phyloP scores from a whole-genome alignment of 2,797 vertebrate genomes.

The Gouania willdenowi region DNA sequence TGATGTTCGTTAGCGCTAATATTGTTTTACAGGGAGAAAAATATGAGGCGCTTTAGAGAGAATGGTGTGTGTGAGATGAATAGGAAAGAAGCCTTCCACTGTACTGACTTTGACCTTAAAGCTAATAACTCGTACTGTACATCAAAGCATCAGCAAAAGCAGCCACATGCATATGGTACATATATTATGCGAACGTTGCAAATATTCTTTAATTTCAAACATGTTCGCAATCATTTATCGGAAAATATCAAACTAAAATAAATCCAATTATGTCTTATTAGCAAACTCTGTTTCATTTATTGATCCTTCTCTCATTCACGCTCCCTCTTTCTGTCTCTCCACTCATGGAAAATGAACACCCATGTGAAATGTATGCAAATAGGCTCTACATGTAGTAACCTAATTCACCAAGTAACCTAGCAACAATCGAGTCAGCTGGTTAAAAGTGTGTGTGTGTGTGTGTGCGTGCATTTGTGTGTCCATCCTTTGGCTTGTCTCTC shows the following conservation, averaged over 20 bases:
- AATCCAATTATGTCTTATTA: constrained; percentile 1
- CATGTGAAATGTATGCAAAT: constrained; percentile 64
- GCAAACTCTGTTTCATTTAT: constrained; percentile 14
- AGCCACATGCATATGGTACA: constrained; percentile 25
- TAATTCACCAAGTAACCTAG: constrained; percentile 76
- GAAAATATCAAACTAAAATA: constrained; percentile 14
- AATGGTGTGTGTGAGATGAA: neutral
- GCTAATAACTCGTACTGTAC: constrained; percentile 12
- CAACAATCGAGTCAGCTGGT: constrained; percentile 65
- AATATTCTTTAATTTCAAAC: constrained; percentile 39
- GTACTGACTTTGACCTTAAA: constrained; percentile 18
- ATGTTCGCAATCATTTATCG: constrained; percentile 14
- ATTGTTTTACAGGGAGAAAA: constrained; percentile 1
- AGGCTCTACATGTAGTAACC: constrained; percentile 61
- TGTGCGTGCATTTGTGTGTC: neutral
- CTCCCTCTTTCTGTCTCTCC: neutral
- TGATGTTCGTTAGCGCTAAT: constrained; percentile 22
- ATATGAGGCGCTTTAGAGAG: neutral
- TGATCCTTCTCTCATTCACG: constrained; percentile 26
- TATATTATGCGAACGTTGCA: constrained; percentile 55
- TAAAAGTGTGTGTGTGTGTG: constrained; percentile 6
- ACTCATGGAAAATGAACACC: constrained; percentile 17
- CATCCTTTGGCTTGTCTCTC: too few species aligned
- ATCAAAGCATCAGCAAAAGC: constrained; percentile 26
- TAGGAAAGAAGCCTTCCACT: constrained; percentile 1